phyloP scores from a whole-genome alignment of 2,113 vertebrate species.

The Colinus virginianus region DNA sequence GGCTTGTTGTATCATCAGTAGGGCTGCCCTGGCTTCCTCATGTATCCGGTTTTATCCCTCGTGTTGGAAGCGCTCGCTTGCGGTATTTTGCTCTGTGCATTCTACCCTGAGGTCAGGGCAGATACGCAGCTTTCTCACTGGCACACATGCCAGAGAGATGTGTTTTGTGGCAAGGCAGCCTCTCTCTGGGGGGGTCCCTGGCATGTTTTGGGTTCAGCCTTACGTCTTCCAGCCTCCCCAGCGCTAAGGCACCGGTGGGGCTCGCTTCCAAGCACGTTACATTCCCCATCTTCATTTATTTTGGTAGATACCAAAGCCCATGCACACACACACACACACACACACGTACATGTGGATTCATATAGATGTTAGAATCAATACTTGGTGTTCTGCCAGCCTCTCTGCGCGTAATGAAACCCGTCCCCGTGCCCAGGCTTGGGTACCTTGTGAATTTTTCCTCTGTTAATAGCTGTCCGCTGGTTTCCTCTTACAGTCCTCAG shows the following conservation, averaged over 20 bases:
- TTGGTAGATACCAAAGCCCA: neutral
- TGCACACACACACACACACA: rapidly evolving
- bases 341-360: neutral
- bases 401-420: conserved; percentile 22
- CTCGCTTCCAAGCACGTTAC: neutral
- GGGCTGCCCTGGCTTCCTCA: neutral
- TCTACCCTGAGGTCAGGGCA: neutral
- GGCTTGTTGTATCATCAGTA: neutral
- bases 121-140: neutral
- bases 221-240: neutral
- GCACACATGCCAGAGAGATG: neutral
- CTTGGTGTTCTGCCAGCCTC: conserved; percentile 39
- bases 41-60: rapidly evolving
- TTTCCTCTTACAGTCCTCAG: conserved; percentile 54
- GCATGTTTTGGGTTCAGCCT: neutral
- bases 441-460: conserved; percentile 59
- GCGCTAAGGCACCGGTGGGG: rapidly evolving
- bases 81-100: neutral
- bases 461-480: conserved; percentile 40
- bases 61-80: neutral
- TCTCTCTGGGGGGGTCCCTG: neutral
- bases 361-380: neutral
- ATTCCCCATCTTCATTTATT: neutral
- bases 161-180: neutral
- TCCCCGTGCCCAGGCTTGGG: neutral